Evolutionary conservation across 2,113 vertebrate species (phyloP).

Genomic region (Callocephalon fimbriatum): DNA sequence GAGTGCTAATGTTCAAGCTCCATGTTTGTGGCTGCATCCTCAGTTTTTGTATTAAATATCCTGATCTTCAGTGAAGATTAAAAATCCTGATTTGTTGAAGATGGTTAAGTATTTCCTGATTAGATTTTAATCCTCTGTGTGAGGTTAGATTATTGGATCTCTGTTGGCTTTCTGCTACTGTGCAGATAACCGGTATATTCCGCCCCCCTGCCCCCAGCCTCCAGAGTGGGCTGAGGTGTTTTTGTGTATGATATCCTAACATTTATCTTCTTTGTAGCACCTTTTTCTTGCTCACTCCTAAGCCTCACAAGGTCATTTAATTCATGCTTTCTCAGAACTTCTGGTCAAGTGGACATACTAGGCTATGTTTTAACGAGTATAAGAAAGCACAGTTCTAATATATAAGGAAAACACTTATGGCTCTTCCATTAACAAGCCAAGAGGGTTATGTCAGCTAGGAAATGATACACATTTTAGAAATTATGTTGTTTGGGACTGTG

Average conservation of each 20-base stretch:
- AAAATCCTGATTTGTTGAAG: too few relatives aligned
- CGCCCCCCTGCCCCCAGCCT: too few relatives aligned
- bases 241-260: too few relatives aligned
- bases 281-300: too few relatives aligned
- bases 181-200: too few relatives aligned
- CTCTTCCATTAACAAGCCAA: background rate
- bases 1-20: background rate
- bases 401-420: background rate
- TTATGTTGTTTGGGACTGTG: background rate
- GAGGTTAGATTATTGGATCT: too few relatives aligned
- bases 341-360: background rate
- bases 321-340: background rate
- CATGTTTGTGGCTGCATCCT: background rate
- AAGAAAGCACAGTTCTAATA: background rate
- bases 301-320: background rate
- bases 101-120: too few relatives aligned
- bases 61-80: background rate
- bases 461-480: background rate
- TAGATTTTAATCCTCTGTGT: too few relatives aligned
- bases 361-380: background rate
- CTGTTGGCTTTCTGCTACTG: too few relatives aligned
- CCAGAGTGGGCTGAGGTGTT: too few relatives aligned
- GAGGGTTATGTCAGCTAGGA: background rate
- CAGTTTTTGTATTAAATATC: background rate
- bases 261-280: too few relatives aligned